A percentile compares a stretch with the other conserved stretches of the same genome.
Conservation (phyloP, 2,113 vertebrate genomes). For the Istiophorus platypterus region DNA sequence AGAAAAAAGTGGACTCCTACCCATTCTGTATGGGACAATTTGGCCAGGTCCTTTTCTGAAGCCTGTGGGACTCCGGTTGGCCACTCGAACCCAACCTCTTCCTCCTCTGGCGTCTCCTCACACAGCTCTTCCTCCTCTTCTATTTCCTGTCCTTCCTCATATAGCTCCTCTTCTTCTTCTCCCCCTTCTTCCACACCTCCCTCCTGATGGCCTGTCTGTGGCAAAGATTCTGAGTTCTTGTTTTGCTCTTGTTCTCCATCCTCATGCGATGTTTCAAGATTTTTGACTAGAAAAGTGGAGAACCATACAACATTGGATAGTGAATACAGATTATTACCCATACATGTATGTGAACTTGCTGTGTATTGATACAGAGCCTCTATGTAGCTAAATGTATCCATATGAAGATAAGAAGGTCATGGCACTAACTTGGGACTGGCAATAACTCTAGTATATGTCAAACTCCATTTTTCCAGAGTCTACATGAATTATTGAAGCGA, state of each 20-base stretch:
- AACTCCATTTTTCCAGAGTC: background rate
- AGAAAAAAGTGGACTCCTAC: slow-evolving; percentile 77
- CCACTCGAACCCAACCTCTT: slow-evolving; percentile 78
- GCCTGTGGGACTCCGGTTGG: slow-evolving; percentile 84
- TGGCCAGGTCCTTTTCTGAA: slow-evolving; percentile 92
- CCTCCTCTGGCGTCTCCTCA: slow-evolving; percentile 81
- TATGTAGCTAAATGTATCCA: background rate
- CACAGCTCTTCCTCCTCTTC: slow-evolving; percentile 67
- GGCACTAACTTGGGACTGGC: background rate
- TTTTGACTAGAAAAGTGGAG: slow-evolving; percentile 62
- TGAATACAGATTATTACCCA: background rate
- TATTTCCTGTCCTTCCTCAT: slow-evolving; percentile 70
- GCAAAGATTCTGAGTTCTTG: slow-evolving; percentile 2
- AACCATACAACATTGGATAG: slow-evolving; percentile 29
- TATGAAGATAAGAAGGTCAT: background rate
- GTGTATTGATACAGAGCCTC: background rate
- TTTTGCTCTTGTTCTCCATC: slow-evolving; percentile 25
- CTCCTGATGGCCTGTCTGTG: background rate
- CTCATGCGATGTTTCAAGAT: background rate
- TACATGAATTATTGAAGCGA: too few species aligned
- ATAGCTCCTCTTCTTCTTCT: slow-evolving; percentile 17
- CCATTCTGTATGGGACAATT: slow-evolving; percentile 91
- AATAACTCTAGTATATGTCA: background rate
- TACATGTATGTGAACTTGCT: background rate
- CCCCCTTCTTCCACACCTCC: slow-evolving; percentile 17